These are phyloP conservation scores for Drosophila leonis DNA, from an alignment of 2,888 invertebrate genomes.

Conservation along the genomic window DNA sequence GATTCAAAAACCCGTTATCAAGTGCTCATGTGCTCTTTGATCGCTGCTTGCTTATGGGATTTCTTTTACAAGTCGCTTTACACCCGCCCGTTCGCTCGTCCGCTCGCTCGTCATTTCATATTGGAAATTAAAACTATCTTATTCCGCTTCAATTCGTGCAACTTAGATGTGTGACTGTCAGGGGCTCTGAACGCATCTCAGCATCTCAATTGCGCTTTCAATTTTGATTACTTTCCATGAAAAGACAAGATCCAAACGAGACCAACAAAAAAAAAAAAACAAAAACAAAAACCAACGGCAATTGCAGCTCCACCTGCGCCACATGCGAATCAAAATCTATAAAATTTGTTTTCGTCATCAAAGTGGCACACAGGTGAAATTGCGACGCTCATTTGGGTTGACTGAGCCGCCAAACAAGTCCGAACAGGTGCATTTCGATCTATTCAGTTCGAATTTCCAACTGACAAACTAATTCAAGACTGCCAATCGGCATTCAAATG, in stretches of 20 bases:
- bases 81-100: neutral
- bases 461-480: neutral
- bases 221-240: constrained; percentile 70
- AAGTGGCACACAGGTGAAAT: constrained; percentile 61
- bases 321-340: constrained; percentile 34
- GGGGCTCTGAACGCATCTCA: neutral
- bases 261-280: neutral
- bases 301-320: constrained; percentile 27
- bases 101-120: neutral
- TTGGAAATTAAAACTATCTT: constrained; percentile 38
- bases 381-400: constrained; percentile 21
- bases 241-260: constrained; percentile 33
- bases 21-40: constrained; percentile 47
- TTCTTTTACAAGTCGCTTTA: constrained; percentile 19
- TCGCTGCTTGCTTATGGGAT: constrained; percentile 42
- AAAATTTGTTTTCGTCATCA: constrained; percentile 34
- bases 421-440: constrained; percentile 7
- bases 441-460: neutral
- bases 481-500: neutral
- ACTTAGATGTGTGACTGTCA: neutral
- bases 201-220: constrained; percentile 32
- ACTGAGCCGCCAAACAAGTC: constrained; percentile 27
- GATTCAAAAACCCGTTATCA: constrained; percentile 72
- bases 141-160: constrained; percentile 37
- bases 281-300: constrained; percentile 15